Evolutionary conservation across 2,797 vertebrate genomes (phyloP), one percentile per base, ranked within the genome.

Genomic region (Siniperca obscura): DNA sequence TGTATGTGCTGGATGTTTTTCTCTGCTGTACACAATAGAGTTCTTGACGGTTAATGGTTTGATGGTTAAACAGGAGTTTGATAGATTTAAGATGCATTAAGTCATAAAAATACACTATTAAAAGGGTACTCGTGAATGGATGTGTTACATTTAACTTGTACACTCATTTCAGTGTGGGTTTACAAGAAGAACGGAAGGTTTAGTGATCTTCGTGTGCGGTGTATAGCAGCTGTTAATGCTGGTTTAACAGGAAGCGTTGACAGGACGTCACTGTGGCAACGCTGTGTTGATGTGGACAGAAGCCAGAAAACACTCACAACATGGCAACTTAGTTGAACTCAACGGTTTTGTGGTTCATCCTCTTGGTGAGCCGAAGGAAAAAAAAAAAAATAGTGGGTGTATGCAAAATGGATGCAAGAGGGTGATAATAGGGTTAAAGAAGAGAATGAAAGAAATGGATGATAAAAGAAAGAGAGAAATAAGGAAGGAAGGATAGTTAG

Each of bases 201-300:
- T 68, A 56, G 30, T 61, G 69, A 76, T 38, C 79, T 82, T 30
- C 34, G 56, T 60, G 7, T 67, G 38, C 50, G 4, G 38, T 83
- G 69, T 38, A 16, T 2, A 67, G 57, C 89, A 85, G 84, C 89
- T 86, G 81, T 78, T 86, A 52, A 52, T 78, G 68, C 0, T 53
- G 61, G 56, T 87, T 74, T 64, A 84, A 85, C 91, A 89, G 94
- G 91, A 94, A 92, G 82, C 21, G 74, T 79, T 91, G 91, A 90
- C 90, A 83, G 84, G 81, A 53, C 5, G 55, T 91, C 78, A 22
- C 86, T 76, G 0, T 59, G 78, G 89, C 82, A 83, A 92, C 90
- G 8, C 60, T 59, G 38, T 90, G 90, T 91, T 93, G 84, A 86
- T 86, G 84, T 83, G 59, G 76, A 82, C 80, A 0, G 66, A 80